A percentile compares a stretch with the other conserved stretches of the same genome.
phyloP scores from a whole-genome alignment of 2,888 invertebrate species.

The Allophyes oxyacanthae region DNA sequence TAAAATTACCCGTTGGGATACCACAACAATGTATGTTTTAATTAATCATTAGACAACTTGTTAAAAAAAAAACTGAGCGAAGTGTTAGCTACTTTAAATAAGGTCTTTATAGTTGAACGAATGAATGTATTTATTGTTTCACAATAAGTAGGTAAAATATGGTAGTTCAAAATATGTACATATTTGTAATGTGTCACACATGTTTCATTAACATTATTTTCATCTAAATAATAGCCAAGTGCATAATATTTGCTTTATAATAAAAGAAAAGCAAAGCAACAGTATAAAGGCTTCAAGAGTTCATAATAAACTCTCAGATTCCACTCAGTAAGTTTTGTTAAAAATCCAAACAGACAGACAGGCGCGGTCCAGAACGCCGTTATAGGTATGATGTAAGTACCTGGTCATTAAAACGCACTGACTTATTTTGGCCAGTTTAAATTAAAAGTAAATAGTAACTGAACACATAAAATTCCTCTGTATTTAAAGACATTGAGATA shows the following conservation, averaged over 20 bases:
- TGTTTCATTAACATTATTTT: too few species aligned
- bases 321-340: constrained; percentile 32
- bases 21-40: constrained; percentile 11
- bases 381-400: constrained; percentile 1
- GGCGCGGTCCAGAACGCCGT: constrained; percentile 12
- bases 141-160: too few species aligned
- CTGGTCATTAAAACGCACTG: constrained; percentile 28
- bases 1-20: constrained; percentile 13
- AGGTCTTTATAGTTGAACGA: too few species aligned
- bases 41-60: constrained; percentile 13
- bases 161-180: too few species aligned
- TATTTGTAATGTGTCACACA: too few species aligned
- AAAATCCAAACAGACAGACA: constrained; percentile 42
- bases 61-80: not conserved
- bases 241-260: too few species aligned
- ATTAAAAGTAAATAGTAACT: constrained; percentile 48
- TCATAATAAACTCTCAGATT: constrained; percentile 6
- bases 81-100: too few species aligned
- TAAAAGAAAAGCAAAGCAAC: too few species aligned
- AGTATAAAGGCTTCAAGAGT: constrained; percentile 2
- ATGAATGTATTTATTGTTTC: too few species aligned
- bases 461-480: constrained; percentile 49
- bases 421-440: constrained; percentile 39
- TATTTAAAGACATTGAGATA: constrained; percentile 44
- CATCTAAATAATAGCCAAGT: too few species aligned